These are phyloP conservation scores for Latheticus oryzae DNA, from an alignment of 2,888 invertebrate genomes.

Conservation along the genomic window DNA sequence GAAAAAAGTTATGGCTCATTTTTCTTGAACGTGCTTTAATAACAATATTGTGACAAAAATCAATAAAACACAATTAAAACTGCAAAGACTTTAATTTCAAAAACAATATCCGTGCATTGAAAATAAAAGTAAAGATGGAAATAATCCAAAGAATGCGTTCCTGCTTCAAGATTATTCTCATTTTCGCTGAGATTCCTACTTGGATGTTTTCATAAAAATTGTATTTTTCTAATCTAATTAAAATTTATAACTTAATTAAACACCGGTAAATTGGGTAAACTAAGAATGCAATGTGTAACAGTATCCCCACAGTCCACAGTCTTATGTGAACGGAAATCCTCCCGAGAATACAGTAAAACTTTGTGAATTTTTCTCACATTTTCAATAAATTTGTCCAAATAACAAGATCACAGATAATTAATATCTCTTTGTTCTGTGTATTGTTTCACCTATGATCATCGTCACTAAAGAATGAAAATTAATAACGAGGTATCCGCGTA, in stretches of 20 bases:
- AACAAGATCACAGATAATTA: slow-evolving; percentile 17
- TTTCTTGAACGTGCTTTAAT: too few relatives aligned
- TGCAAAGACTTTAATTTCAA: too few relatives aligned
- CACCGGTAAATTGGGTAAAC: slow-evolving; percentile 31
- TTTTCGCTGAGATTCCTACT: too few relatives aligned
- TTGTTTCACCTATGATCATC: slow-evolving; percentile 1
- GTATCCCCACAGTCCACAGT: slow-evolving; percentile 19
- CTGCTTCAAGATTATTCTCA: too few relatives aligned
- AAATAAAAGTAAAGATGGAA: too few relatives aligned
- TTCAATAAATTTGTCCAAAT: slow-evolving; percentile 29
- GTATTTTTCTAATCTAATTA: slow-evolving; percentile 28
- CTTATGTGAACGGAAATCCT: slow-evolving; percentile 36
- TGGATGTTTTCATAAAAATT: too few relatives aligned
- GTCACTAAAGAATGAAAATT: slow-evolving; percentile 6
- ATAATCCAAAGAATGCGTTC: too few relatives aligned
- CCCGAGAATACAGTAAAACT: slow-evolving; percentile 14
- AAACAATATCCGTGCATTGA: too few relatives aligned
- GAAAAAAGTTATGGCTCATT: too few relatives aligned
- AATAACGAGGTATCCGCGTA: slow-evolving; percentile 27
- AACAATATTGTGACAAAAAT: too few relatives aligned
- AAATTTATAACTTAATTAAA: slow-evolving; percentile 19
- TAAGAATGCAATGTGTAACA: slow-evolving; percentile 28
- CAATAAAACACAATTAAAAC: too few relatives aligned
- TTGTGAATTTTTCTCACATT: slow-evolving; percentile 33
- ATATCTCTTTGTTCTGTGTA: slow-evolving; percentile 14